phyloP scores from a whole-genome alignment of 2,888 invertebrate genomes.

The Euplexia lucipara region DNA sequence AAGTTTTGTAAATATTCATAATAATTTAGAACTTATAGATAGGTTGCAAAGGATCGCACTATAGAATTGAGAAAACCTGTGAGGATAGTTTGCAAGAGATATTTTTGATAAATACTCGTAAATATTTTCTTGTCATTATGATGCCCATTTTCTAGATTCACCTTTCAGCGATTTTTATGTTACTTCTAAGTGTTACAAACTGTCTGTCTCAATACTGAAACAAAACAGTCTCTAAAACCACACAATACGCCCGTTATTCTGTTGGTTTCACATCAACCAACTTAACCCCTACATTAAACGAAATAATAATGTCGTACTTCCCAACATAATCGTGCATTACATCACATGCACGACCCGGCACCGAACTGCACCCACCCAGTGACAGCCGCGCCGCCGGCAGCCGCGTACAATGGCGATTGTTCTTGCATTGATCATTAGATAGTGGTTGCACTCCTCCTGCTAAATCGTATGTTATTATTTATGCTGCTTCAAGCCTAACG shows the following conservation, averaged over 20 bases:
- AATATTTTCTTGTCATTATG: too few relatives aligned
- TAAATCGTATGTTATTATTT: conserved; percentile 73
- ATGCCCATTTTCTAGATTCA: too few relatives aligned
- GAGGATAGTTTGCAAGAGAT: too few relatives aligned
- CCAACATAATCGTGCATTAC: conserved; percentile 65
- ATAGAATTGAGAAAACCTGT: too few relatives aligned
- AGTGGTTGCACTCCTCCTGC: conserved; percentile 71
- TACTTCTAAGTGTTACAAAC: too few relatives aligned
- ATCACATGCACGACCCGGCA: conserved; percentile 61
- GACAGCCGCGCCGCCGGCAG: conserved; percentile 85
- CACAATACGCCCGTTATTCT: not conserved
- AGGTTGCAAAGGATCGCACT: too few relatives aligned
- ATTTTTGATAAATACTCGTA: too few relatives aligned
- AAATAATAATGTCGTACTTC: conserved; percentile 66
- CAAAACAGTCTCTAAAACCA: not conserved
- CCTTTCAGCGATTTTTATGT: too few relatives aligned
- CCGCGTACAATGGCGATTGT: conserved; percentile 86
- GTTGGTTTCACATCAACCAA: not conserved
- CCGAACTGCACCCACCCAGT: conserved; percentile 76
- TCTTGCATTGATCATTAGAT: conserved; percentile 78
- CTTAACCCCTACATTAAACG: conserved; percentile 35
- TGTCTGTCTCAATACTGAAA: too few relatives aligned
- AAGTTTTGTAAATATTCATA: too few relatives aligned
- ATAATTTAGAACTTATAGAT: too few relatives aligned
- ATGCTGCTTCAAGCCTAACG: conserved; percentile 70